Evolutionary conservation across 2,113 vertebrate genomes (phyloP).

Genomic region (Butorides virescens): DNA sequence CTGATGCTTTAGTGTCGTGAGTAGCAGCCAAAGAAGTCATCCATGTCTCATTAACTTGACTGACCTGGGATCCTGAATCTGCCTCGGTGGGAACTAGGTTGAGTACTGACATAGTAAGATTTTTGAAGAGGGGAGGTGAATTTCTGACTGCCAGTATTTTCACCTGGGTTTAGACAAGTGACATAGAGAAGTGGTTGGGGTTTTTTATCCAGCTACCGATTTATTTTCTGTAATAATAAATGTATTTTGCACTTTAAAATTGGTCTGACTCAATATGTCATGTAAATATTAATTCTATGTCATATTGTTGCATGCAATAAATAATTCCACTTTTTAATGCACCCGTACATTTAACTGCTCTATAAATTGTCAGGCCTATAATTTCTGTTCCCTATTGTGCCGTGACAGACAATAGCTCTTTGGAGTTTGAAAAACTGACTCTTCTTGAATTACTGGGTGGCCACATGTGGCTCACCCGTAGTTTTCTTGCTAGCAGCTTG

Average conservation of each 20-base stretch:
- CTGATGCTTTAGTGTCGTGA: neutral
- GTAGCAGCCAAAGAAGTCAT: neutral
- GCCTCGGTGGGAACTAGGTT: neutral
- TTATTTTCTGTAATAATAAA: neutral
- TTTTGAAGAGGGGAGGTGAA: neutral
- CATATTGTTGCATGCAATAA: neutral
- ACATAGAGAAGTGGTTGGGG: accelerated
- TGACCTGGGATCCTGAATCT: neutral
- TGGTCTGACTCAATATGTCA: neutral
- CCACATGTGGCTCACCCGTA: neutral
- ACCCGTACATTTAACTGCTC: neutral
- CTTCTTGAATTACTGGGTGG: neutral
- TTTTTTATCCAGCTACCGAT: neutral
- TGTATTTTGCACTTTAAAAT: neutral
- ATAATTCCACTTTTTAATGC: neutral
- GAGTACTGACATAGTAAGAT: neutral
- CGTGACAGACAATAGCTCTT: neutral
- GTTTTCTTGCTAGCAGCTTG: neutral
- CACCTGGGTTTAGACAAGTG: neutral
- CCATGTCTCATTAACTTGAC: neutral
- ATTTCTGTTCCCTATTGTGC: neutral
- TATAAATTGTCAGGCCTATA: neutral
- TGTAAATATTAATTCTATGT: neutral
- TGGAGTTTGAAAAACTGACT: neutral
- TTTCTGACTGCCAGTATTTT: neutral